Conservation (phyloP, 2,113 vertebrate species). For the Hippocampus comes region DNA sequence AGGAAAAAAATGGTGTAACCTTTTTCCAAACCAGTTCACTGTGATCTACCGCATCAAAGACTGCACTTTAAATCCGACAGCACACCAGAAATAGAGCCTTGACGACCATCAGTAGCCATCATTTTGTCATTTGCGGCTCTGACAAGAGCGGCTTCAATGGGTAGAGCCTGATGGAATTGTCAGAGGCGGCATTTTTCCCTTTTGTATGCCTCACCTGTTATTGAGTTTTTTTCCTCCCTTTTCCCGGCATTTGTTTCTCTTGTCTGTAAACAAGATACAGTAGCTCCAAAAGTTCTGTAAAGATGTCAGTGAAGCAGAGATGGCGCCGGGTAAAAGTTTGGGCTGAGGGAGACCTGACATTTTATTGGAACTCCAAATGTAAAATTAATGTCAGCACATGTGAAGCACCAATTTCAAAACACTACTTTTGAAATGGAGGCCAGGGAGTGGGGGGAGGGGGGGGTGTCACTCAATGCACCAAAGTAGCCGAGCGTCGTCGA, state of each 20-base stretch:
- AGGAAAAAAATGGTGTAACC: too few relatives aligned
- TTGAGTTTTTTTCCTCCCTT: neutral
- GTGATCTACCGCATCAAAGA: neutral
- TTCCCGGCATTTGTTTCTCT: neutral
- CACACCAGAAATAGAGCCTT: neutral
- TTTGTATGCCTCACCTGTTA: neutral
- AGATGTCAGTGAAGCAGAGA: neutral
- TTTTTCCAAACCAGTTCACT: neutral
- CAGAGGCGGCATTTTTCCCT: neutral
- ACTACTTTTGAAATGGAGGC: neutral
- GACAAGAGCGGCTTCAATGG: neutral
- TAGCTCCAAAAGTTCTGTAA: neutral
- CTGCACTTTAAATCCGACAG: neutral
- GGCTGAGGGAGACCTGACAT: neutral
- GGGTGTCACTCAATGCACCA: too few relatives aligned
- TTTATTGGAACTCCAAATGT: neutral
- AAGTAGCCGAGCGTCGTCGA: neutral
- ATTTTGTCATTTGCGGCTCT: slow-evolving; percentile 5
- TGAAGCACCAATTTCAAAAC: too few relatives aligned
- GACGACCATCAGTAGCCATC: neutral
- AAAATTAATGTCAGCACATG: too few relatives aligned
- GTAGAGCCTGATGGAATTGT: neutral
- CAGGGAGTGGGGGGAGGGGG: too few relatives aligned
- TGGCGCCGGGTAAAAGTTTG: neutral
- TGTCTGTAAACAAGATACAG: neutral